A percentile compares a stretch with the other conserved stretches of the same genome.
Conservation (phyloP, 2,113 vertebrate genomes). For the Azemiops feae region DNA sequence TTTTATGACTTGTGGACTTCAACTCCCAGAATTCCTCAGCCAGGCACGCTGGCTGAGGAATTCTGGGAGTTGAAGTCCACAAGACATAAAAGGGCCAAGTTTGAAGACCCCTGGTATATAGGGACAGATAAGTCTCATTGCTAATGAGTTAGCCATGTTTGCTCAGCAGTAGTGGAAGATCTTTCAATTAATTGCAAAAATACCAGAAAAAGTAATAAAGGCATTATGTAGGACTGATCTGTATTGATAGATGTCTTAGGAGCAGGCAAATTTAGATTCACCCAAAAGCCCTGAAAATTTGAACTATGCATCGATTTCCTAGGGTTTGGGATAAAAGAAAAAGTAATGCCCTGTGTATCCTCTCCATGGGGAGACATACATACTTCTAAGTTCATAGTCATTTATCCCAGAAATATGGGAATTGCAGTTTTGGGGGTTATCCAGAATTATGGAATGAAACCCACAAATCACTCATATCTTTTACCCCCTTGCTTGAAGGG, state of each 20-base stretch:
- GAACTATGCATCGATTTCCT: background rate
- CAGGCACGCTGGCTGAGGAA: too few relatives aligned
- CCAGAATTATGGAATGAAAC: background rate
- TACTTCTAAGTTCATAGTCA: background rate
- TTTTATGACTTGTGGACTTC: too few relatives aligned
- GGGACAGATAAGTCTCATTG: background rate
- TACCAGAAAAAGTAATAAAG: background rate
- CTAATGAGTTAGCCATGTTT: background rate
- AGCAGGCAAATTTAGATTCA: background rate
- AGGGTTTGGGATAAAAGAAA: conserved; percentile 6
- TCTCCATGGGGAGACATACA: background rate
- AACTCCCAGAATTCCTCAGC: too few relatives aligned
- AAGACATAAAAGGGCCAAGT: too few relatives aligned
- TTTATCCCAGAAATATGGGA: background rate
- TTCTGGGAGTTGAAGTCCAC: too few relatives aligned
- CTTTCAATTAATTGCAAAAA: conserved; percentile 10
- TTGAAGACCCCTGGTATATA: background rate
- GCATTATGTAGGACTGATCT: conserved; percentile 44
- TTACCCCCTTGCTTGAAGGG: background rate
- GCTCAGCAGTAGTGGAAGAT: background rate
- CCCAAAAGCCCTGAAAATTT: background rate
- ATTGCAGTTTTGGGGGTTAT: background rate
- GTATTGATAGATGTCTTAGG: conserved; percentile 44
- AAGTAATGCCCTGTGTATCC: background rate
- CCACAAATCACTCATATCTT: background rate